Base-by-base conservation (phyloP, 1,140 invertebrate species). In the Microplitis mediator region DNA sequence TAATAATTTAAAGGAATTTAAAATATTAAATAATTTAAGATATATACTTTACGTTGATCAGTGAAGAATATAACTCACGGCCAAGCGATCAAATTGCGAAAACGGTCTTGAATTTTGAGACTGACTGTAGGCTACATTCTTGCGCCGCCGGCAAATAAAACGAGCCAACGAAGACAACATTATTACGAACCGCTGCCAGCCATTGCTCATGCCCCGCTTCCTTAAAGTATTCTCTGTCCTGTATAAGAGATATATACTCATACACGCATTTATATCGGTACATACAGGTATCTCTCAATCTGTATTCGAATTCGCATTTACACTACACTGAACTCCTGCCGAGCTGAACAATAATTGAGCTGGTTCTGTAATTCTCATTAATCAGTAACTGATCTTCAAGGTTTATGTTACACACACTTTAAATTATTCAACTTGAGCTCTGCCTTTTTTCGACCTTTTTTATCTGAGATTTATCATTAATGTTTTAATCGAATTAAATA, bases 121-220 rank as follows among this genome's bases (percentile, higher is more conserved):
- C 73, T 82, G 85, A 87, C 85, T 87, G 85, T 87, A 87, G 84
- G 82, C 85, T 82, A 85, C 85, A 87, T 87, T 87, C 85, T 86
- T 87, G 81, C 78, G 82, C 82, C 81, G 80, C 80, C 81, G 81
- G 84, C 83, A 85, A 87, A 87, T 87, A 85, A 87, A 85, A 86
- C 79, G 80, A 81, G 74, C 76, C 81, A 79, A 85, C 83, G 80
- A 84, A 84, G 85, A 87, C 85, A 86, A 87, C 85, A 85, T 87
- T 87, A 87, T 87, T 87, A 87, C 82, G 79, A 76, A 80, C 81
- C 82, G 74, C 79, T 84, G 81, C 83, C 83, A 85, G 84, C 84
- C 84, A 85, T 84, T 86, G 85, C 85, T 86, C 84, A 86, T 86
- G 83, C 85, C 79, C 69, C 78, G 82, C 80, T 83, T 84, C 79